Evolutionary conservation across 2,797 vertebrate genomes (phyloP), one percentile per base, ranked within the genome.

Genomic region (Sebastes alutus): DNA sequence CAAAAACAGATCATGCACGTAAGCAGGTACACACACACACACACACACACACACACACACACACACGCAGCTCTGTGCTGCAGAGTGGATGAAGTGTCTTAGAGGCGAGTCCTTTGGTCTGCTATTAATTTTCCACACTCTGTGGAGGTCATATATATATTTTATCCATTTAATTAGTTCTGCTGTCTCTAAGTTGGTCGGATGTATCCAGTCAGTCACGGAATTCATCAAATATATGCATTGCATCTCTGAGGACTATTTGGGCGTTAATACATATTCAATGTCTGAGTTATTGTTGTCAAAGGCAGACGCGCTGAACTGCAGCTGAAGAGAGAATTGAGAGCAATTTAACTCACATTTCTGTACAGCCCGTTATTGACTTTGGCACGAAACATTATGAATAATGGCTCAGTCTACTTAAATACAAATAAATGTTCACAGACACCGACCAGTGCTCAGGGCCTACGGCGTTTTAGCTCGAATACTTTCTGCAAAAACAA

Each of bases 161-260:
- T 92, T 93, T 89, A 92, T 93, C 90, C 73, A 80, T 95, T 94
- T 94, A 92, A 95, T 95, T 93, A 94, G 89, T 91, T 90, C 82
- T 89, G 81, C 91, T 93, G 91, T 92, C 87, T 93, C 77, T 68
- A 81, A 84, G 84, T 90, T 90, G 85, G 88, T 91, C 82, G 80
- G 85, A 92, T 94, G 85, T 90, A 91, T 91, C 86, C 87, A 89
- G 86, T 89, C 89, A 80, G 59, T 84, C 71, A 72, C 49, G 65
- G 77, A 81, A 87, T 87, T 87, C 84, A 92, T 92, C 87, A 92
- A 87, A 86, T 88, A 83, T 86, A 88, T 85, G 85, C 77, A 79
- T 80, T 75, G 68, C 70, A 84, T 90, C 85, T 92, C 86, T 49
- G 81, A 85, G 81, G 85, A 91, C 80, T 84, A 46, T 86, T 87